phyloP scores from a whole-genome alignment of 2,797 vertebrate genomes.

The Propithecus deckenii region DNA sequence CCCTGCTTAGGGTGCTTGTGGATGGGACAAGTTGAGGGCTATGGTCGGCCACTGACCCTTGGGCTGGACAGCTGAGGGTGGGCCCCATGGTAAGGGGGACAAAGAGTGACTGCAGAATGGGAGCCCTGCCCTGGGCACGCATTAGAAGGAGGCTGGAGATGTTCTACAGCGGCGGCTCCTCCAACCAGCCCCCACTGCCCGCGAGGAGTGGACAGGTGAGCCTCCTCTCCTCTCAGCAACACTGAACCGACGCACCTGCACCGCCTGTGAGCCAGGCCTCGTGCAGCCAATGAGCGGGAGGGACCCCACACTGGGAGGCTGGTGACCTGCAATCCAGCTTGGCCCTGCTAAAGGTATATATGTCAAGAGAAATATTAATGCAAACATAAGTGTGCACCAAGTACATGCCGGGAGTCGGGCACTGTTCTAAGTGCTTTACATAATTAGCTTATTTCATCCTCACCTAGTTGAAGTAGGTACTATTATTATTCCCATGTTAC shows the following conservation, averaged over 20 bases:
- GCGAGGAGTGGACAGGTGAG: neutral
- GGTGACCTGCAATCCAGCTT: neutral
- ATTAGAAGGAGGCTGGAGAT: neutral
- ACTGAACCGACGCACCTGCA: too few species aligned
- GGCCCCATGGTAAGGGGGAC: neutral
- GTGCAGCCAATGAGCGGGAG: rapidly evolving
- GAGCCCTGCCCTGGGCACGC: neutral
- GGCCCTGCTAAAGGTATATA: neutral
- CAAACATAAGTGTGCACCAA: neutral
- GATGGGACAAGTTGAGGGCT: neutral
- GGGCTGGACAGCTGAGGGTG: neutral
- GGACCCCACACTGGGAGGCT: neutral
- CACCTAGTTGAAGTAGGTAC: neutral
- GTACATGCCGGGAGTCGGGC: too few species aligned
- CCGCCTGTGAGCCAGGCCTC: neutral
- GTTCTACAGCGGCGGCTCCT: too few species aligned
- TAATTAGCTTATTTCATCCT: neutral
- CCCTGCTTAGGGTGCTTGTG: neutral
- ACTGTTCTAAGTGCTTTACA: neutral
- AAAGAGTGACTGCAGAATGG: neutral
- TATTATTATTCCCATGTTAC: neutral
- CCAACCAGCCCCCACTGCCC: neutral
- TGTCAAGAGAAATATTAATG: neutral
- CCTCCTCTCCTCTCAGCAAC: neutral
- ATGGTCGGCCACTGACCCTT: neutral